Base-by-base conservation (phyloP, 2,888 invertebrate species). In the Aleiodes alternator region DNA sequence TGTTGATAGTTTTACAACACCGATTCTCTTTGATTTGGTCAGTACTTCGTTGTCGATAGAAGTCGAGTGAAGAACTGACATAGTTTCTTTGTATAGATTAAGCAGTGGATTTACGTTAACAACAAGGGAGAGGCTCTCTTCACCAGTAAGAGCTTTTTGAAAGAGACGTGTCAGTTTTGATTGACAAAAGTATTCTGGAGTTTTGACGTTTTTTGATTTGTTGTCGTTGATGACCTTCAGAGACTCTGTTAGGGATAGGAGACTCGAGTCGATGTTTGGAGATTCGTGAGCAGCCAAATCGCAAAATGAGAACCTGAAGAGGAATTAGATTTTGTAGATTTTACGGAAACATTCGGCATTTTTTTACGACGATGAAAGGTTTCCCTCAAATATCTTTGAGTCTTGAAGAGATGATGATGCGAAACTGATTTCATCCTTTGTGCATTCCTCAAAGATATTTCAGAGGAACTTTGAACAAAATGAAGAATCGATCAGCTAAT, bases 281-380 rank as follows among this genome's bases (percentile, higher is more conserved):
- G 16, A 43, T 48, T 64, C 64, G 9, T 64, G 64, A 11, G 43
- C 64, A 4, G 64, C 64, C 43, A 64, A 48, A 16, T 64, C 64
- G 23, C 64, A 64, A 14, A 64, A 64, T 48, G 64, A 64, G 23
- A 64, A 64, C 11, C 48, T 59, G 2, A 57, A 57, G 12, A 29
- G 31, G 8, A 29, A 29, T n/a, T 11, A 34, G 34, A 34, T 9
- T 23, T 5, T 23, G 9, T 23, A 9, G 9, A 56, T 23, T 56
- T 56, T 23, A 16, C 4, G 14, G 4, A n/a, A n/a, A 9, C 7
- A 4, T 8, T 50, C 11, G 5, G 50, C 1, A 7, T 50, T 3
- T n/a, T 8, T 34, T 43, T 43, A 43, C 43, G 4, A 0, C 11
- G 9, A 43, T 43, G 11, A 9, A 8, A 9, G 3, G 0, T 43